These are phyloP conservation scores for Mya arenaria DNA, from an alignment of 1,140 invertebrate genomes.

Conservation along the genomic window DNA sequence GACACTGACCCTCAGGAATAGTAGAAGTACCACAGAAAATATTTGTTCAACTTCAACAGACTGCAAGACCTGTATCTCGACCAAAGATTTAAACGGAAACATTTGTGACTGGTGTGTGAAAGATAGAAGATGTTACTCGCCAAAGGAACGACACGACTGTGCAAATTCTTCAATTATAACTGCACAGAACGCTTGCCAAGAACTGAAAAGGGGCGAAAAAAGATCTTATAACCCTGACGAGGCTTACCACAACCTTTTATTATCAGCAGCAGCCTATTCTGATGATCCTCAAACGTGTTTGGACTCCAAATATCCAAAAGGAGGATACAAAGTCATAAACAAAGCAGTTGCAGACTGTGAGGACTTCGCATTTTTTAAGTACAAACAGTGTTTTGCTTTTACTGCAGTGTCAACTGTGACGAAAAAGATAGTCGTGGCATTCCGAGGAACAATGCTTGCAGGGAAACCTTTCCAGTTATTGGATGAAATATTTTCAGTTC, in stretches of 20 bases:
- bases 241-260: neutral
- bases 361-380: neutral
- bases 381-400: constrained; percentile 15
- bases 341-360: neutral
- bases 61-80: no score
- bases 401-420: neutral
- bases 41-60: no score
- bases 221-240: neutral
- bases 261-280: constrained; percentile 27
- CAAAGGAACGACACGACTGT: no score
- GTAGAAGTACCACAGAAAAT: no score
- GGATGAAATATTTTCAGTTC: neutral
- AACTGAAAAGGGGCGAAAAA: no score
- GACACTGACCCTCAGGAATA: no score
- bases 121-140: no score
- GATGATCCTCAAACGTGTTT: neutral
- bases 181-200: no score
- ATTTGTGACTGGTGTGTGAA: no score
- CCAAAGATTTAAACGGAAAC: no score
- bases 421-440: neutral
- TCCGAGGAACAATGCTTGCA: neutral
- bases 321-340: neutral
- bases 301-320: neutral
- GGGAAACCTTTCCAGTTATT: neutral
- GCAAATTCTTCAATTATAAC: no score